A percentile compares a stretch with the other conserved stretches of the same genome.
Evolutionary conservation across 2,888 invertebrate species (phyloP).

Genomic region (Orthosia cruda): DNA sequence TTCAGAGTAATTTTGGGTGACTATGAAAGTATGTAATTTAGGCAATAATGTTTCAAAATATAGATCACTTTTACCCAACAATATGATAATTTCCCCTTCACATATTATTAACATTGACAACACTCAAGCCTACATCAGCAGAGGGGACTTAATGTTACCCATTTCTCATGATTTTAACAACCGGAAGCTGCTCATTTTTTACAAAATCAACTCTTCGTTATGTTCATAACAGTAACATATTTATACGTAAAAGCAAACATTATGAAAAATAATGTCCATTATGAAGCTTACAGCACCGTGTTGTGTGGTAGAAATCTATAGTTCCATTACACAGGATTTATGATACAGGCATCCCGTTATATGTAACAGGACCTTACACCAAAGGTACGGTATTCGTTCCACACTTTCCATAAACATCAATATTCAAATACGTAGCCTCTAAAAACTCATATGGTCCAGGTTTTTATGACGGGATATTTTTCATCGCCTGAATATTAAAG

Average conservation of each 20-base stretch:
- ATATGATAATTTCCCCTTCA: constrained; percentile 1
- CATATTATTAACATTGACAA: constrained; percentile 10
- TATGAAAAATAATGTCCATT: constrained; percentile 58
- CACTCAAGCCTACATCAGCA: constrained; percentile 18
- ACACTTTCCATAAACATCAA: constrained; percentile 88
- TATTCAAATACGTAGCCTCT: constrained; percentile 87
- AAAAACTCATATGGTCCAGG: constrained; percentile 87
- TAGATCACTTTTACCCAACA: not conserved
- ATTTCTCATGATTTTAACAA: constrained; percentile 50
- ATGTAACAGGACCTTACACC: constrained; percentile 67
- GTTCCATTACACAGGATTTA: constrained; percentile 75
- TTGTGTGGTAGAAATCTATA: constrained; percentile 64
- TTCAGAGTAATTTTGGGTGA: too few relatives aligned
- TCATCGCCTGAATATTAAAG: constrained; percentile 89
- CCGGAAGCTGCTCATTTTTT: constrained; percentile 36
- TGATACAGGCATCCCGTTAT: constrained; percentile 53
- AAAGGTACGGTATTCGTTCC: constrained; percentile 48
- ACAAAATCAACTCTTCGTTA: constrained; percentile 49
- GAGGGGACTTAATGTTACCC: constrained; percentile 35
- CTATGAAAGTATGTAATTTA: too few relatives aligned
- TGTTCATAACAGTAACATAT: constrained; percentile 52
- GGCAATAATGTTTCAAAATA: not conserved
- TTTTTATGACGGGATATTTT: constrained; percentile 89
- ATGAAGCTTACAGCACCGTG: constrained; percentile 49
- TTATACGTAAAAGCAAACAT: constrained; percentile 44